Percentiles rank a stretch among this genome's conserved stretches.
Conservation (phyloP, 2,888 invertebrate species). For the Unio pictorum region DNA sequence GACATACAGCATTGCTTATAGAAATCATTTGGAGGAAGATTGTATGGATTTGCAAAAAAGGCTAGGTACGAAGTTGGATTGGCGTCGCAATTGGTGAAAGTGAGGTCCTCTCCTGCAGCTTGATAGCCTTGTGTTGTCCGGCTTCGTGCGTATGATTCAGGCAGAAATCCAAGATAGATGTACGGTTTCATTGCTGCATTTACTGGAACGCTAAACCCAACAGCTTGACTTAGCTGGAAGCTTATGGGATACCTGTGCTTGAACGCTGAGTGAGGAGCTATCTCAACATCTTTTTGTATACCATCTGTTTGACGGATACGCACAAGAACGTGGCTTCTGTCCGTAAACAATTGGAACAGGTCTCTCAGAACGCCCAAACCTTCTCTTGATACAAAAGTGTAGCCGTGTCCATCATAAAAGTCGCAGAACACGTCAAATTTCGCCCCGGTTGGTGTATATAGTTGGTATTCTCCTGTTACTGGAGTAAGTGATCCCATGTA, state of each 20-base stretch:
- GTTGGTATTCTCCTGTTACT: too few species aligned
- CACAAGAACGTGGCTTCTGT: constrained; percentile 1
- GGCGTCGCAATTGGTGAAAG: constrained; percentile 4
- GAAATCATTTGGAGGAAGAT: background rate
- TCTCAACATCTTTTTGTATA: constrained; percentile 2
- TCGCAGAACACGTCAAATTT: constrained; percentile 4
- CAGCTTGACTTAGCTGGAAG: constrained; percentile 1
- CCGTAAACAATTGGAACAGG: background rate
- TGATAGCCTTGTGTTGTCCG: constrained; percentile 3
- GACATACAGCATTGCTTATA: background rate
- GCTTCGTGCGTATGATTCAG: background rate
- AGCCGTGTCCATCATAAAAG: constrained; percentile 3
- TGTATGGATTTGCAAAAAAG: background rate
- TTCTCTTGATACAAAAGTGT: constrained; percentile 3
- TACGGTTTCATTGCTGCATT: background rate
- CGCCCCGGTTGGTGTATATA: too few species aligned
- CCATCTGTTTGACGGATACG: background rate
- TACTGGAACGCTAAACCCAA: background rate
- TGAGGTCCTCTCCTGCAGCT: constrained; percentile 3
- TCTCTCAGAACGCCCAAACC: constrained; percentile 1
- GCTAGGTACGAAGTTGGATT: constrained; percentile 7
- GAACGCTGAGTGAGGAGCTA: constrained; percentile 1
- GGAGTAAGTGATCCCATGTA: too few species aligned
- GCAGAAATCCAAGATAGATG: constrained; percentile 5
- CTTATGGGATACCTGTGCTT: constrained; percentile 2